Base-by-base conservation (phyloP, 2,888 invertebrate genomes). In the Tanypteryx hageni region DNA sequence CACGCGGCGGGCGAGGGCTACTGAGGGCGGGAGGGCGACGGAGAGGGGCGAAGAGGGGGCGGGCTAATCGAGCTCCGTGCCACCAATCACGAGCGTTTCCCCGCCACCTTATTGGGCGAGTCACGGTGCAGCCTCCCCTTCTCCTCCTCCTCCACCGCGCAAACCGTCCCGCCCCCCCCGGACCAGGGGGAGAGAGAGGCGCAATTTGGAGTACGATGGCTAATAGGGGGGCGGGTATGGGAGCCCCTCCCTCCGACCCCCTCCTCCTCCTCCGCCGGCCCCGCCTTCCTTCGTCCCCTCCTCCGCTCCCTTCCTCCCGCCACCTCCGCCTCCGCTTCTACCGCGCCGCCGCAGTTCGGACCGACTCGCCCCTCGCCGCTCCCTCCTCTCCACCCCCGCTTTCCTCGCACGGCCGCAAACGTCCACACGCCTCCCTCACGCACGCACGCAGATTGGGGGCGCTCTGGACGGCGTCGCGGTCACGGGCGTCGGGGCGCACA, bases 401-500 rank as follows among this genome's bases (percentile, higher is more conserved):
- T 57, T 82, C 93, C 94, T 93, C 94, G 93, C 93, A 94, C 93
- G 95, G 94, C 95, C 95, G 95, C 89, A 89, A 89, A 92, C 81
- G 92, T n/a, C 22, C n/a, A 57, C 81, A 59, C 82, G 92, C 81
- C 81, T 58, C 58, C 22, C 58, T 82, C 82, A 59, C 89, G 81
- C 59, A 27, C 56, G 31, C 89, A 89, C 92, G 81, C 92, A 56
- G 5, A 93, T 95, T 94, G 95, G 95, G 95, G 95, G 95, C 95
- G 95, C 95, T 95, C 95, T 96, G 95, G 64, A 64, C 96, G 95
- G 96, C 96, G 96, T 96, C 96, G 96, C 96, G 95, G 95, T 95
- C 95, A 95, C 95, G 95, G 95, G 96, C 96, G 96, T 95, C 95
- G 95, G 95, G 95, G 95, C 95, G 95, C 95, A 95, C 96, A 95